phyloP scores from a whole-genome alignment of 2,113 vertebrate genomes.

The Onychostruthus taczanowskii region DNA sequence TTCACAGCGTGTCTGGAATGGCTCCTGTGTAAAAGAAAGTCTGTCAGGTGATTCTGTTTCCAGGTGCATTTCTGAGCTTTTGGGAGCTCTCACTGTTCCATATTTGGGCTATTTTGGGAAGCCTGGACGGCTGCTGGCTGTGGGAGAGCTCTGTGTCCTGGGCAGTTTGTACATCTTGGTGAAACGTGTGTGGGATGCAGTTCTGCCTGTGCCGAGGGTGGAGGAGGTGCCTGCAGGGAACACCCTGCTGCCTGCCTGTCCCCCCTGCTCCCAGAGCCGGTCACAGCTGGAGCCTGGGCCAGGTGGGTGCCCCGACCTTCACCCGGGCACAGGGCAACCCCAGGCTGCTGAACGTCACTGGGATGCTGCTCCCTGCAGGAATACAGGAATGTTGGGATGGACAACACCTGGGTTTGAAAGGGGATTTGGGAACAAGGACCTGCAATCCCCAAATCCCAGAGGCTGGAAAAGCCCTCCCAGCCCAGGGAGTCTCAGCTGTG shows the following conservation, averaged over 20 bases:
- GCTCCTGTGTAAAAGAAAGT: no score
- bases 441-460: accelerated
- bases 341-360: neutral
- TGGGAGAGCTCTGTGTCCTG: accelerated
- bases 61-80: neutral
- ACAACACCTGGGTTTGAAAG: neutral
- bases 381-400: neutral
- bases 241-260: accelerated
- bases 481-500: neutral
- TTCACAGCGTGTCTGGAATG: accelerated
- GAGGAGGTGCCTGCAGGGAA: neutral
- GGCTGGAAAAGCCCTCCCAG: neutral
- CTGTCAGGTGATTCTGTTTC: neutral
- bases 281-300: no score
- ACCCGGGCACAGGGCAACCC: neutral
- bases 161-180: no score
- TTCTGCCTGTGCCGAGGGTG: neutral
- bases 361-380: neutral
- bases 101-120: neutral
- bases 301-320: no score
- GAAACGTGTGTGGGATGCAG: accelerated
- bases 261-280: neutral
- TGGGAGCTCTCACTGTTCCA: neutral
- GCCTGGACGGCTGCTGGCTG: neutral
- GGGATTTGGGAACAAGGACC: neutral